These are phyloP conservation scores for Anguilla marmorata DNA, from an alignment of 2,797 vertebrate genomes.

Conservation along the genomic window DNA sequence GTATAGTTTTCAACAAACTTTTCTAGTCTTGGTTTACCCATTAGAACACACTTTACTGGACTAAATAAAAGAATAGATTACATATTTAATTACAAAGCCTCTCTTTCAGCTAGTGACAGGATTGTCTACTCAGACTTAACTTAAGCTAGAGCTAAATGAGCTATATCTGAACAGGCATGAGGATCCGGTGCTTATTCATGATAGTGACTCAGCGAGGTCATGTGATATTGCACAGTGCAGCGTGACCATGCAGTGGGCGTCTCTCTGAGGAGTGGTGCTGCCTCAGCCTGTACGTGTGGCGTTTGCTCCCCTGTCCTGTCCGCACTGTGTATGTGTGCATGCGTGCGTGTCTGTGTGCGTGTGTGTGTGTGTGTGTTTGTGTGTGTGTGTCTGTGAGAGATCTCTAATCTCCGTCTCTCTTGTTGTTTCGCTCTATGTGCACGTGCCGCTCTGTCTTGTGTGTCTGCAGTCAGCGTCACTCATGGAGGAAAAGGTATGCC, in stretches of 20 bases:
- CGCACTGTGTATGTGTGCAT: neutral
- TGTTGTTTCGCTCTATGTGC: conserved; percentile 75
- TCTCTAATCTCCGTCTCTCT: conserved; percentile 34
- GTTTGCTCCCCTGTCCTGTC: neutral
- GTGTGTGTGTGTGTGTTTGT: conserved; percentile 10
- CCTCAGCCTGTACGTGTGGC: neutral
- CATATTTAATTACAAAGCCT: neutral
- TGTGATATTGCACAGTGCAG: conserved; percentile 1
- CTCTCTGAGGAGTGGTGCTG: neutral
- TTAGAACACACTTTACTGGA: neutral
- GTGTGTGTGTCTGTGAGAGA: conserved; percentile 11
- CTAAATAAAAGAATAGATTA: neutral
- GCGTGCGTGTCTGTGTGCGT: conserved; percentile 13
- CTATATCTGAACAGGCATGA: neutral
- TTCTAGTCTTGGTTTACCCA: neutral
- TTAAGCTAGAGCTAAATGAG: neutral
- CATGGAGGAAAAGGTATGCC: conserved; percentile 95
- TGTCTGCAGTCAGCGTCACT: conserved; percentile 90
- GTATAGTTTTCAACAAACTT: neutral
- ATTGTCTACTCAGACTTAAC: neutral
- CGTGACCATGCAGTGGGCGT: neutral
- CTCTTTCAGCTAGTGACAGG: neutral
- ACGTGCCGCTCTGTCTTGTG: conserved; percentile 73
- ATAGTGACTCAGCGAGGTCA: neutral
- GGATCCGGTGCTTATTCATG: neutral